These are phyloP conservation scores for Metalampra italica DNA, from an alignment of 2,888 invertebrate species.

Conservation along the genomic window DNA sequence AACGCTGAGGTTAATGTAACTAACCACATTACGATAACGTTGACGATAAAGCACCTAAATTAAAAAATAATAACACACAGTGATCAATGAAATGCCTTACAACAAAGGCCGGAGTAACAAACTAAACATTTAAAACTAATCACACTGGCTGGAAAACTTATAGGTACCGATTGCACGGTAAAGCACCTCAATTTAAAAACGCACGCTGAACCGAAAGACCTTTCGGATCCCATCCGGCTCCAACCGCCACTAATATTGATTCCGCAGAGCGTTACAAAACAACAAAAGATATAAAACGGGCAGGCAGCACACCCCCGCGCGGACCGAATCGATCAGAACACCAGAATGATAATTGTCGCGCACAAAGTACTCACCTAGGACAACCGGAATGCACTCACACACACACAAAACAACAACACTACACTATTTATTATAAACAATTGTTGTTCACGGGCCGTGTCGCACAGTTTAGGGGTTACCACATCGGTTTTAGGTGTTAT, in stretches of 20 bases:
- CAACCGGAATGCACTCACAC: slow-evolving; percentile 68
- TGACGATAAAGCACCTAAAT: neutral
- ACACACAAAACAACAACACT: slow-evolving; percentile 59
- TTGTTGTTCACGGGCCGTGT: slow-evolving; percentile 15
- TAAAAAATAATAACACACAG: too few relatives aligned
- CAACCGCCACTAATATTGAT: slow-evolving; percentile 73
- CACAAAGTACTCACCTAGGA: slow-evolving; percentile 75
- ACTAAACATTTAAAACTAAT: too few relatives aligned
- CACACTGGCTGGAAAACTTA: too few relatives aligned
- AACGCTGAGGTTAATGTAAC: neutral
- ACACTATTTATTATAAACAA: slow-evolving; percentile 43
- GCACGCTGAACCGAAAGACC: slow-evolving; percentile 15
- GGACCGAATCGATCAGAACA: slow-evolving; percentile 63
- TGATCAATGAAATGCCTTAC: too few relatives aligned
- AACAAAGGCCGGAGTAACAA: too few relatives aligned
- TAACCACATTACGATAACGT: neutral
- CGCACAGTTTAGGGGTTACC: slow-evolving; percentile 31
- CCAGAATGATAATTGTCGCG: slow-evolving; percentile 75
- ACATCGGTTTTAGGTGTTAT: slow-evolving; percentile 40
- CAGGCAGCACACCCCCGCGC: slow-evolving; percentile 70
- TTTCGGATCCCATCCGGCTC: slow-evolving; percentile 10
- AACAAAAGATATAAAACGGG: slow-evolving; percentile 76
- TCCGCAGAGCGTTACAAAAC: slow-evolving; percentile 69
- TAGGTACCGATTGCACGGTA: too few relatives aligned
- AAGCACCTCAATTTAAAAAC: slow-evolving; percentile 13